Base-by-base conservation (phyloP, 2,113 vertebrate species). In the Alexandromys fortis region DNA sequence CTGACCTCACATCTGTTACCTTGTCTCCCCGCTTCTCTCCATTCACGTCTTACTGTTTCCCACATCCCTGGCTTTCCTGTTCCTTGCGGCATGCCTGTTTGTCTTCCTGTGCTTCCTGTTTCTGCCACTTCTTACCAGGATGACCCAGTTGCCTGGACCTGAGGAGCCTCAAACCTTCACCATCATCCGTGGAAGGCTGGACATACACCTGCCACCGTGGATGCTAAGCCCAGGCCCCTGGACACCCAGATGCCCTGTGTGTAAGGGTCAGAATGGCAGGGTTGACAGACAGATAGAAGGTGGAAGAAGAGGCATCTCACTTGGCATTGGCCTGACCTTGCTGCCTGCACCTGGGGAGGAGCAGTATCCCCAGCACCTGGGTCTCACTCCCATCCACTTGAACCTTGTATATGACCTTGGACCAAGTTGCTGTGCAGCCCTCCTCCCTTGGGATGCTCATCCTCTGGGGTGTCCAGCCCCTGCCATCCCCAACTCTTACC, bases 151-250 rank as follows among this genome's bases (percentile, higher is more conserved):
- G 38, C 58, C 55, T 35, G 68, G 75, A 72, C n/a, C 86, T 21
- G 68, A 96, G 89, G 94, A 97, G 38, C 78, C 89, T 22, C 49
- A 42, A 58, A 82, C 82, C 19, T 89, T 96, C 67, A 94, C 92
- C 61, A 77, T 93, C 88, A 86, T 96, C 90, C 92, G 58, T 38
- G 88, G 90, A 94, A 76, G 68, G 58, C 38, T 85, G 30, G 70
- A 89, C 9, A 83, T 87, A 28, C 26, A 86, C 4, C 61, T 86
- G 61, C 89, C 13, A 82, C 33, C 24, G 0, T 79, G 70, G 90
- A 96, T 3, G 55, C 79, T 88, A 93, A 78, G 42, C 73, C 75
- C 33, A 85, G 93, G 35, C 42, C 73, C n/a, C 88, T 91, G 87
- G 82, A 93, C 17, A 75, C 49, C 70, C 5, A 13, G 90, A 67